Evolutionary conservation across 2,888 invertebrate species (phyloP), one percentile per base, ranked within the genome.

Genomic region (Tolmerus cingulatus): DNA sequence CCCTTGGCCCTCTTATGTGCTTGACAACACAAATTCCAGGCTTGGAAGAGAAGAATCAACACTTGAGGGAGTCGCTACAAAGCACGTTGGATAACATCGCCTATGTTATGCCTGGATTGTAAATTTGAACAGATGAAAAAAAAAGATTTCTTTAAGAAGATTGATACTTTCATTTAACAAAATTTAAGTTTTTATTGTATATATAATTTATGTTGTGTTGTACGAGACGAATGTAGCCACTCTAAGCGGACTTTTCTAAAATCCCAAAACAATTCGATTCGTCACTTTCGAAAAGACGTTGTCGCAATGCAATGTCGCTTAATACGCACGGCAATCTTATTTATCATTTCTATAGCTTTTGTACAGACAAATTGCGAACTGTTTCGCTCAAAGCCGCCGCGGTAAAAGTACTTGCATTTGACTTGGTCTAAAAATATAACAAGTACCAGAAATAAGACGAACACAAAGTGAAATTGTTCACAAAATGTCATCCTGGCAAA

Each of bases 71-170:
- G 66, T 94, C 94, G 57, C 90, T 95, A 86, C 93, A 93, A 19
- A 93, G 95, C 90, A 97, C 97, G 51, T 94, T 98, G 86, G 98
- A 98, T 93, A 98, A 98, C 92, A 97, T 98, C 89, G 98, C 98
- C 0, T 98, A 98, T 91, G 96, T 98, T 90, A 98, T 98, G 97
- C 97, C 96, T 3, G 96, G 96, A 78, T 92, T 96, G 30, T 96
- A 93, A 76, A 30, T 5, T 66, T 66, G 8, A 66, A 51, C n/a
- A 66, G 27, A 14, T 66, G 1, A 12, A 66, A 66, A 66, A 66
- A 66, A 66, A 66, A 1, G 3, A 9, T 27, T 23, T 27, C 27
- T 66, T 12, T 66, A 51, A 51, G 51, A 51, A 51, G 5, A 51
- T 51, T n/a, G n/a, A 1, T 51, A 7, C 19, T 51, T 51, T 51